Evolutionary conservation across 1,140 invertebrate species (phyloP).

Genomic region (Pseudomyrmex flavicornis): DNA sequence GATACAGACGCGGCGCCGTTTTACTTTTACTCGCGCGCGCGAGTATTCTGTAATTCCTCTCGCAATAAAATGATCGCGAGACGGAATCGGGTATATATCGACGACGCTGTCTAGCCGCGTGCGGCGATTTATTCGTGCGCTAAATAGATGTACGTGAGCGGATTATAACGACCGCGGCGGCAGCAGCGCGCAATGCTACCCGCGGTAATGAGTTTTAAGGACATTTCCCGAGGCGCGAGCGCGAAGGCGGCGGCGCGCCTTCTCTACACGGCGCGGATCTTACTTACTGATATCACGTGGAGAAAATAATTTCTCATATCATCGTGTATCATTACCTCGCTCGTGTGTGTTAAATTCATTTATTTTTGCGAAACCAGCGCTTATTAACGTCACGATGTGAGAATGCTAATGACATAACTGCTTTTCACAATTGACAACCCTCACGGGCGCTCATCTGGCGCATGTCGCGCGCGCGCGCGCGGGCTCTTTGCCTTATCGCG

Average conservation of each 20-base stretch:
- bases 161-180: background rate
- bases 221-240: conserved; percentile 14
- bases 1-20: background rate
- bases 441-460: background rate
- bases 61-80: conserved; percentile 50
- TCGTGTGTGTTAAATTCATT: conserved; percentile 10
- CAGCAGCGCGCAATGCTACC: background rate
- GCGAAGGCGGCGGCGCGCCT: background rate
- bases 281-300: background rate
- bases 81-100: conserved; percentile 31
- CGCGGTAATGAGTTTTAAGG: conserved; percentile 13
- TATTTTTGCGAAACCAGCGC: conserved; percentile 17
- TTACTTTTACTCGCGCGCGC: background rate
- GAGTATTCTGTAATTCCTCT: conserved; percentile 3
- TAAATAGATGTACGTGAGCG: conserved; percentile 52
- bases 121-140: conserved; percentile 33
- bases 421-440: conserved; percentile 21
- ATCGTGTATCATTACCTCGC: background rate
- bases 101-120: conserved; percentile 27
- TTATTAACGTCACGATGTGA: conserved; percentile 15
- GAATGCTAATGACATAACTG: background rate
- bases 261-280: background rate
- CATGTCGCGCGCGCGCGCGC: too few species aligned
- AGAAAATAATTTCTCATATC: background rate
- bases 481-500: background rate